Evolutionary conservation across 2,888 invertebrate genomes (phyloP).

Genomic region (Isoperla grammatica): DNA sequence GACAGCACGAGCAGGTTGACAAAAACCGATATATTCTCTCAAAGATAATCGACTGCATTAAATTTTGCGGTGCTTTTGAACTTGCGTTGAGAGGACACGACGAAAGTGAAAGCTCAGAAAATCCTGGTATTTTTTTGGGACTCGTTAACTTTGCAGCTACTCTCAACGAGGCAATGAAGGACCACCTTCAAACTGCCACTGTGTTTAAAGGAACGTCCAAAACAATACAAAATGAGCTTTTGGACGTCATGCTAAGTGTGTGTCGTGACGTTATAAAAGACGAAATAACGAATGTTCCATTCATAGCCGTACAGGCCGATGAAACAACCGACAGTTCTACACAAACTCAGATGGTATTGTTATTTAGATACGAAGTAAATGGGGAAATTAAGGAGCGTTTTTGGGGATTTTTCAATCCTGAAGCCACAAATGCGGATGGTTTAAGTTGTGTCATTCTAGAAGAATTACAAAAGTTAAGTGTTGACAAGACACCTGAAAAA

Average conservation of each 20-base stretch:
- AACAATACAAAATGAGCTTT: constrained; percentile 37
- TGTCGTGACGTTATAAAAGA: constrained; percentile 33
- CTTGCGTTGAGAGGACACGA: constrained; percentile 36
- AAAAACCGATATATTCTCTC: constrained; percentile 34
- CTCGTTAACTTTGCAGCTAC: constrained; percentile 36
- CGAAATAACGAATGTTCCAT: constrained; percentile 33
- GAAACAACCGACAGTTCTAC: constrained; percentile 37
- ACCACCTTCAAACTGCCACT: constrained; percentile 32
- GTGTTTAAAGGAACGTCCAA: constrained; percentile 37
- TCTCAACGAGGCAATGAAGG: constrained; percentile 33
- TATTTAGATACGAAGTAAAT: constrained; percentile 35
- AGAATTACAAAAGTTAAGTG: constrained; percentile 19
- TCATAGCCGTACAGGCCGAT: constrained; percentile 36
- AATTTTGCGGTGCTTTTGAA: constrained; percentile 38
- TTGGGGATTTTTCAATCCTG: constrained; percentile 34
- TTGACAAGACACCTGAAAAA: constrained; percentile 29
- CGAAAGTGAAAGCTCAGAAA: constrained; percentile 34
- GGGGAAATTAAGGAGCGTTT: constrained; percentile 35
- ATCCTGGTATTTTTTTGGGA: constrained; percentile 35
- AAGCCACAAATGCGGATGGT: constrained; percentile 28
- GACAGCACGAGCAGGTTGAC: constrained; percentile 28
- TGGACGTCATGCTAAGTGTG: constrained; percentile 36
- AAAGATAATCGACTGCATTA: constrained; percentile 37
- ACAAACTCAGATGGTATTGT: constrained; percentile 33
- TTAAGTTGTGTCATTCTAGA: constrained; percentile 26